Percentiles rank a stretch among this genome's conserved stretches.
phyloP scores from a whole-genome alignment of 2,113 vertebrate species.

The Camarhynchus parvulus region DNA sequence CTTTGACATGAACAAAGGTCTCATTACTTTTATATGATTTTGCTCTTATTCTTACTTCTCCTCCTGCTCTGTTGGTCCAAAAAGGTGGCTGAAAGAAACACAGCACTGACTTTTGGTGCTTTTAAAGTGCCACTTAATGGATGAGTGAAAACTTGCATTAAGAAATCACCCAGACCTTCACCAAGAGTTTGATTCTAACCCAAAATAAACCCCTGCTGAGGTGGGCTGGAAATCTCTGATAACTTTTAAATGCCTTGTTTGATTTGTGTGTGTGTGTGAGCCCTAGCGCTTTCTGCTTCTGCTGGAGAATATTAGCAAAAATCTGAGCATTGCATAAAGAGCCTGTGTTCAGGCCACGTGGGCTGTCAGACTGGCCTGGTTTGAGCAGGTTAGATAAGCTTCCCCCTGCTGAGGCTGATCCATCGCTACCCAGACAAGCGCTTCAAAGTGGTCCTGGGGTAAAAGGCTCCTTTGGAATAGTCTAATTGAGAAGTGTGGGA shows the following conservation, averaged over 20 bases:
- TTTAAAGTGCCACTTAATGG: slow-evolving; percentile 45
- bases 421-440: background rate
- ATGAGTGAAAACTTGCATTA: slow-evolving; percentile 56
- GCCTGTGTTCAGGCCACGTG: background rate
- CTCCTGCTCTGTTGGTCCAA: slow-evolving; percentile 9
- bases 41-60: slow-evolving; percentile 56
- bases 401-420: slow-evolving; percentile 12
- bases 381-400: slow-evolving; percentile 27
- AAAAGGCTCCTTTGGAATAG: background rate
- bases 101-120: background rate
- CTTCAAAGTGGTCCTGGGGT: background rate
- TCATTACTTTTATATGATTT: slow-evolving; percentile 67
- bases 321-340: slow-evolving; percentile 6
- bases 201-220: slow-evolving; percentile 62
- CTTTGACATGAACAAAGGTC: slow-evolving; percentile 57
- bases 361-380: background rate
- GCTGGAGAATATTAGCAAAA: slow-evolving; percentile 8
- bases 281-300: slow-evolving; percentile 24
- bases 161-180: slow-evolving; percentile 56
- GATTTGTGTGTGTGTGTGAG: slow-evolving; percentile 13
- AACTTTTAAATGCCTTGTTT: slow-evolving; percentile 61
- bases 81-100: slow-evolving; percentile 50
- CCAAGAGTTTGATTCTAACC: slow-evolving; percentile 58
- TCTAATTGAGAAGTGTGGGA: background rate
- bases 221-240: slow-evolving; percentile 53